phyloP scores from a whole-genome alignment of 2,797 vertebrate genomes.

The Spondyliosoma cantharus region DNA sequence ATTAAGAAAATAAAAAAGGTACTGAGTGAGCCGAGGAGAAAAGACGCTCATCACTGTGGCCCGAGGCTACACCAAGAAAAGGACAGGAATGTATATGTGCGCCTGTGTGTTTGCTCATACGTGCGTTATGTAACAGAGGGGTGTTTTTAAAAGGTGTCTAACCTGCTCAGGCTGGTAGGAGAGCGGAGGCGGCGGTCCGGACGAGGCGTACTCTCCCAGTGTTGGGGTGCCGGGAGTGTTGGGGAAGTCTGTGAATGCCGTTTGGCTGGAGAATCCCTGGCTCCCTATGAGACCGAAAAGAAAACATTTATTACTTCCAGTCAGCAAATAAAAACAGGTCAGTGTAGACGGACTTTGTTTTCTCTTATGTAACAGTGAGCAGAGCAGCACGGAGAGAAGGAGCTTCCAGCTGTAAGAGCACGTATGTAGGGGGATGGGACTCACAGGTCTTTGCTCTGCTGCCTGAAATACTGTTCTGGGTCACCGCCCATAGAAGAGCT shows the following conservation, averaged over 20 bases:
- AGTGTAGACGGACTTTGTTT: not conserved
- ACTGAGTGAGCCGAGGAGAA: conserved; percentile 11
- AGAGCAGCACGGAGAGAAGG: not conserved
- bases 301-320: conserved; percentile 9
- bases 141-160: conserved; percentile 45
- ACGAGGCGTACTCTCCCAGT: conserved; percentile 84
- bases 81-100: not conserved
- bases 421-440: not conserved
- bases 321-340: conserved; percentile 18
- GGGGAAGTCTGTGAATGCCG: conserved; percentile 90
- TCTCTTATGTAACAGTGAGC: not conserved
- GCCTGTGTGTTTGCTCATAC: not conserved
- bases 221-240: conserved; percentile 85
- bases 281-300: conserved; percentile 73
- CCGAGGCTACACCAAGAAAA: not conserved
- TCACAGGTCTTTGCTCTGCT: not conserved
- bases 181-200: conserved; percentile 81
- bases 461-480: conserved; percentile 26
- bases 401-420: conserved; percentile 19
- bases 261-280: conserved; percentile 87
- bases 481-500: conserved; percentile 17
- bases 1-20: conserved; percentile 18
- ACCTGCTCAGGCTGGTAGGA: conserved; percentile 91
- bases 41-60: conserved; percentile 5
- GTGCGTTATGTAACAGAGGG: conserved; percentile 44